Evolutionary conservation across 2,113 vertebrate genomes (phyloP), one percentile per base, ranked within the genome.

Genomic region (Hymenochirus boettgeri): DNA sequence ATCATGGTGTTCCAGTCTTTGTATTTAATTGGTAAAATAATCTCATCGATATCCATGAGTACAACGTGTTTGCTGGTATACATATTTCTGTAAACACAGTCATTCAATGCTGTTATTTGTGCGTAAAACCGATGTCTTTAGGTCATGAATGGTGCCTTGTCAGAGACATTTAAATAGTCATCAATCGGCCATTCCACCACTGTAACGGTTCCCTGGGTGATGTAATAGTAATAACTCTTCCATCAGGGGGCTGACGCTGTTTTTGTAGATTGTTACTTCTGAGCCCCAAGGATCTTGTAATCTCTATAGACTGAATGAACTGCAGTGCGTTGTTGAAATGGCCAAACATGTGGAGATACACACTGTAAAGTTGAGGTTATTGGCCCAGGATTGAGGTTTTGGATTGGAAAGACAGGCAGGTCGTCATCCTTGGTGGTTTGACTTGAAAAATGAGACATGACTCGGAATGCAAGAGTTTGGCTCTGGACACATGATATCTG

Each of bases 261-360:
- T 82, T 89, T 87, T 91, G n/a, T 91, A 92, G 70, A 90, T 80
- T n/a, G 89, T 74, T 62, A 90, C 86, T 19, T 80, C 69, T 85
- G 62, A 1, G 76, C 79, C 10, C 88, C 87, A 15, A 90, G 79
- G 57, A 90, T 65, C 79, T 82, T 89, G 77, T 90, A 91, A 88
- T 86, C 74, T 91, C 90, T 63, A 87, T n/a, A 67, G 11, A 75
- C 77, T 72, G 90, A 88, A 45, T 83, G 80, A 83, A 83, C 71
- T 91, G 89, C 57, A 92, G 77, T 35, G 87, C 78, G 0, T 89
- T 93, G 71, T 86, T 88, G 71, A 85, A 89, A 11, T 71, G 2
- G 76, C 85, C 73, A 87, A 91, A 69, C 91, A 77, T 47, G 57
- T 73, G 46, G 89, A 92, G 62, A 91, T 78, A 57, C 91, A 93